A percentile compares a stretch with the other conserved stretches of the same genome.
Evolutionary conservation across 2,888 invertebrate genomes (phyloP).

Genomic region (Ophion slaviceki): DNA sequence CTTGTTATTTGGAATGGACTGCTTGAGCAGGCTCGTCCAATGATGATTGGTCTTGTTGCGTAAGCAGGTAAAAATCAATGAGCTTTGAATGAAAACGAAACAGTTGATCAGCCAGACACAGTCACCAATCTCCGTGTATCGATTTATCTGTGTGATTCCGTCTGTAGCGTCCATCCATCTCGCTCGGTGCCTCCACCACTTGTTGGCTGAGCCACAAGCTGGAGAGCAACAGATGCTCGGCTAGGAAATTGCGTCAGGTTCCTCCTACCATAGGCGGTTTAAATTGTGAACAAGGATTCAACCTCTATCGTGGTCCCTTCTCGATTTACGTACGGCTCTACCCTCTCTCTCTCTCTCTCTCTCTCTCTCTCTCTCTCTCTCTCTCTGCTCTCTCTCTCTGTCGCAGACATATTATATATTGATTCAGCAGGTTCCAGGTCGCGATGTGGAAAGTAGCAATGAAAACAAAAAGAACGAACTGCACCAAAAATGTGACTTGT

Average conservation of each 20-base stretch:
- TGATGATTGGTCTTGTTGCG: background rate
- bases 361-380: slow-evolving; percentile 19
- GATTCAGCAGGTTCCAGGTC: slow-evolving; percentile 41
- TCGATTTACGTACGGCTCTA: slow-evolving; percentile 53
- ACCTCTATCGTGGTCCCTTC: slow-evolving; percentile 53
- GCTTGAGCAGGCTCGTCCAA: background rate
- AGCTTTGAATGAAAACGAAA: background rate
- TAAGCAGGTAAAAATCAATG: background rate
- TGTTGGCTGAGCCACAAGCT: slow-evolving; percentile 67
- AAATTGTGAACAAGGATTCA: slow-evolving; percentile 48
- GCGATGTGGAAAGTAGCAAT: slow-evolving; percentile 31
- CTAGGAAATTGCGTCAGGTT: slow-evolving; percentile 63
- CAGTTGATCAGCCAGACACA: slow-evolving; percentile 2
- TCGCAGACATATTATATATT: slow-evolving; percentile 49
- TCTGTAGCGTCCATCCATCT: slow-evolving; percentile 42
- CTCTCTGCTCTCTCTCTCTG: slow-evolving; percentile 10
- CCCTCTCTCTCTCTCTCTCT: slow-evolving; percentile 24
- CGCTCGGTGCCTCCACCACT: slow-evolving; percentile 62
- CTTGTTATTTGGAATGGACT: no score
- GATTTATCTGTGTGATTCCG: slow-evolving; percentile 41
- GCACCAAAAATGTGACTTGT: slow-evolving; percentile 40
- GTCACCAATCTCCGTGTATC: slow-evolving; percentile 26
- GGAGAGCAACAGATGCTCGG: slow-evolving; percentile 67
- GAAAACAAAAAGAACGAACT: slow-evolving; percentile 21
- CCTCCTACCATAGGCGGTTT: slow-evolving; percentile 43